These are phyloP conservation scores for Peucedramus taeniatus DNA, from an alignment of 2,113 vertebrate species.

Conservation along the genomic window DNA sequence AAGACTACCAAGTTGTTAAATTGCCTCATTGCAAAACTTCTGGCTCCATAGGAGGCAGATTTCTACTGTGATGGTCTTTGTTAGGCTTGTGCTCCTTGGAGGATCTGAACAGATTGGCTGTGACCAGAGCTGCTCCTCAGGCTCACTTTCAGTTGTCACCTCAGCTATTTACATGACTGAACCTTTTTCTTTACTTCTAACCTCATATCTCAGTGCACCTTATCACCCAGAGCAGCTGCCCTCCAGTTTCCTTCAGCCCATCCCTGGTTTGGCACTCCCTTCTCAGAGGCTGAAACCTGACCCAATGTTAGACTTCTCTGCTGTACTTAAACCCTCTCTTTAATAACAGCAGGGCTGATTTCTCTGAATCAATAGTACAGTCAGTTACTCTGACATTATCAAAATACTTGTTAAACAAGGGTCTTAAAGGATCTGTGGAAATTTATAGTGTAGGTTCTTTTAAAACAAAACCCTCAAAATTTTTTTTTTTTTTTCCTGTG, in stretches of 20 bases:
- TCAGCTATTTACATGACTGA: background rate
- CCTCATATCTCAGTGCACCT: background rate
- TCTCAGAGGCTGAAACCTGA: slow-evolving; percentile 34
- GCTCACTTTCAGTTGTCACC: background rate
- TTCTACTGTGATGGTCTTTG: background rate
- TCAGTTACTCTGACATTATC: slow-evolving; percentile 13
- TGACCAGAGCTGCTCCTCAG: background rate
- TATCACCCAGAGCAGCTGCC: slow-evolving; percentile 3
- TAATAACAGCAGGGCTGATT: slow-evolving; percentile 49
- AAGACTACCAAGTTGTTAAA: background rate
- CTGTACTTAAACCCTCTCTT: slow-evolving; percentile 40
- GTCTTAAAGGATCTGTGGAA: slow-evolving; percentile 37
- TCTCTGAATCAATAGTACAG: background rate
- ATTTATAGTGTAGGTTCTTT: background rate
- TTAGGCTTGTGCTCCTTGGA: background rate
- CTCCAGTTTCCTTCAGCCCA: background rate
- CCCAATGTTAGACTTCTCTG: slow-evolving; percentile 10
- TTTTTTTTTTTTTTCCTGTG: background rate
- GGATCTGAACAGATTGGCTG: background rate
- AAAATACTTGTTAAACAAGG: slow-evolving; percentile 49
- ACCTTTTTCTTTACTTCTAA: background rate
- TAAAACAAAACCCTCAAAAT: background rate
- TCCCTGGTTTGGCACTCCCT: background rate
- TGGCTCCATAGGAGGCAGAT: background rate
- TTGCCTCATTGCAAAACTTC: background rate